A percentile compares a stretch with the other conserved stretches of the same genome.
Conservation (phyloP, 2,888 invertebrate genomes). For the Harpalus rufipes region DNA sequence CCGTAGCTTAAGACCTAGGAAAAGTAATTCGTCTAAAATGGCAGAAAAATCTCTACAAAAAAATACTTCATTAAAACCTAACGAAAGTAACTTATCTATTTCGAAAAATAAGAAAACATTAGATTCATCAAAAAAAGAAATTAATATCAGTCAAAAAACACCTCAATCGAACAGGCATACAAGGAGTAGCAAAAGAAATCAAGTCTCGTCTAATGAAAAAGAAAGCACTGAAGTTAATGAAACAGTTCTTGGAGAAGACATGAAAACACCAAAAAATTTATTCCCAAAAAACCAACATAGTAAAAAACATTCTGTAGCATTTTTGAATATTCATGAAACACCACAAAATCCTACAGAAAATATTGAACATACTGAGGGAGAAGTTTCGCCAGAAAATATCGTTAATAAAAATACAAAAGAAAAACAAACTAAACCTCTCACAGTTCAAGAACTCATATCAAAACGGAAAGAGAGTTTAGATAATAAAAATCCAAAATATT, state of each 20-base stretch:
- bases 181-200: background rate
- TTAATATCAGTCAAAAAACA: background rate
- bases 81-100: background rate
- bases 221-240: slow-evolving; percentile 18
- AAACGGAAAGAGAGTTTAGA: slow-evolving; percentile 1
- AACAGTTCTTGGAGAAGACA: background rate
- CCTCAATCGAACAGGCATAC: background rate
- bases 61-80: background rate
- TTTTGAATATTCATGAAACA: background rate
- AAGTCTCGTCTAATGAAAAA: background rate
- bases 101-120: background rate
- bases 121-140: background rate
- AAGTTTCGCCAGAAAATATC: background rate
- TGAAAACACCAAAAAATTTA: slow-evolving; percentile 1
- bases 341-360: background rate
- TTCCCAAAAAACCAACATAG: background rate
- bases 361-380: background rate
- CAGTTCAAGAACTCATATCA: background rate
- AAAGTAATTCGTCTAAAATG: slow-evolving; percentile 11
- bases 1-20: background rate
- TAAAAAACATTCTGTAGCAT: slow-evolving; percentile 40
- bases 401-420: background rate
- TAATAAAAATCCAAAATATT: slow-evolving; percentile 1
- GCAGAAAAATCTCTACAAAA: slow-evolving; percentile 23
- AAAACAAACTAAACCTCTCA: background rate